phyloP scores from a whole-genome alignment of 1,140 invertebrate genomes.

The Drosophila mauritiana region DNA sequence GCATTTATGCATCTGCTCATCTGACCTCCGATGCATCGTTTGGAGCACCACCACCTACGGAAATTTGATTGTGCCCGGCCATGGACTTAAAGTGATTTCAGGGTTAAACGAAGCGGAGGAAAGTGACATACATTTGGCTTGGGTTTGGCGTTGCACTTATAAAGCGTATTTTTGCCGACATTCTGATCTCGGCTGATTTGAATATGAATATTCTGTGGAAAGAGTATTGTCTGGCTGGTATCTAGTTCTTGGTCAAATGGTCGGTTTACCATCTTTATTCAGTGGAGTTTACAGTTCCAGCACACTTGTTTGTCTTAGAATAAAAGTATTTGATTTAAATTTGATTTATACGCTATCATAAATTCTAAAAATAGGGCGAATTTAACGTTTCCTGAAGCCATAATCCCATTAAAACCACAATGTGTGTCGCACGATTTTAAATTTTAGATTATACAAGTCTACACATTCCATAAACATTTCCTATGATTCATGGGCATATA shows the following conservation, averaged over 20 bases:
- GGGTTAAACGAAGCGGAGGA: constrained; percentile 16
- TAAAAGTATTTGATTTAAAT: background rate
- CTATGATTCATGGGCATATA: constrained; percentile 14
- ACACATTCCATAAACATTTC: constrained; percentile 26
- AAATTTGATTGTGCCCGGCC: constrained; percentile 53
- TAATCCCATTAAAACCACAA: constrained; percentile 19
- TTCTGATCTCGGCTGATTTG: background rate
- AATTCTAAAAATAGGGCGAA: too few relatives aligned
- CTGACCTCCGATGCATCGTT: constrained; percentile 59
- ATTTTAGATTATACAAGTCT: background rate
- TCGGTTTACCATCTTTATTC: too few relatives aligned
- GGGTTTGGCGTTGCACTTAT: constrained; percentile 3
- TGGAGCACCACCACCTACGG: constrained; percentile 53
- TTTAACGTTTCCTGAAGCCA: constrained; percentile 1
- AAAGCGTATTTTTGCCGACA: background rate
- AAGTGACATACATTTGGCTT: constrained; percentile 16
- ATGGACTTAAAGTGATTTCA: constrained; percentile 44
- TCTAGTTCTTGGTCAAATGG: too few relatives aligned
- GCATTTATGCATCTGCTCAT: constrained; percentile 24
- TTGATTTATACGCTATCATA: too few relatives aligned
- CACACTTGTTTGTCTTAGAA: too few relatives aligned
- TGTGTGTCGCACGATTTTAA: constrained; percentile 21
- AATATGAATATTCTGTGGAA: background rate
- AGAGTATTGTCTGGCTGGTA: too few relatives aligned
- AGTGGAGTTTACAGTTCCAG: too few relatives aligned